Evolutionary conservation across 1,140 invertebrate species (phyloP).

Genomic region (Panulirus ornatus): DNA sequence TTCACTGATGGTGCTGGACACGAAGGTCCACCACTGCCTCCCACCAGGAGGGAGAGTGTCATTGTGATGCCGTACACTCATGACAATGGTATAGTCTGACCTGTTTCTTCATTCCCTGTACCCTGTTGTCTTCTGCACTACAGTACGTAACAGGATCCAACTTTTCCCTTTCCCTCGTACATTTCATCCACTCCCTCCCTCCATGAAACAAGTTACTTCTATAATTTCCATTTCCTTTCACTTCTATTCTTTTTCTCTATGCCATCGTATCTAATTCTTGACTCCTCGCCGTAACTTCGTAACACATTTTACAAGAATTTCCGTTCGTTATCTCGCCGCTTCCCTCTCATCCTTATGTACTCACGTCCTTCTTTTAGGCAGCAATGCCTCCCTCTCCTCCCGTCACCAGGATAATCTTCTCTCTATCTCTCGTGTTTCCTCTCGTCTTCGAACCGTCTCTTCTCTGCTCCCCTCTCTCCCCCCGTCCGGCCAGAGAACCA

Average conservation of each 20-base stretch:
- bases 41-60: too few species aligned
- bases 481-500: too few species aligned
- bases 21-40: too few species aligned
- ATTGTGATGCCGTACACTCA: too few species aligned
- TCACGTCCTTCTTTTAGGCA: not conserved
- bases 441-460: not conserved
- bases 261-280: not conserved
- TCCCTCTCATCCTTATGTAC: not conserved
- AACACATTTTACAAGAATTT: not conserved
- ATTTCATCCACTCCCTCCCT: not conserved
- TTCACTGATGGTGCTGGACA: too few species aligned
- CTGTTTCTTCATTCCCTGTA: too few species aligned
- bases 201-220: too few species aligned
- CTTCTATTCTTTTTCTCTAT: not conserved
- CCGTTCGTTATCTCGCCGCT: not conserved
- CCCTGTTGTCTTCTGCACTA: too few species aligned
- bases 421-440: not conserved
- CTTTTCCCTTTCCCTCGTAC: too few species aligned
- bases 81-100: too few species aligned
- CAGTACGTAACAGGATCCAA: too few species aligned
- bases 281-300: not conserved
- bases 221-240: not conserved
- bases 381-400: not conserved
- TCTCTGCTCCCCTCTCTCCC: not conserved
- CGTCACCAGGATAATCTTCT: not conserved